Evolutionary conservation across 2,113 vertebrate species (phyloP).

Genomic region (Steatornis caripensis): DNA sequence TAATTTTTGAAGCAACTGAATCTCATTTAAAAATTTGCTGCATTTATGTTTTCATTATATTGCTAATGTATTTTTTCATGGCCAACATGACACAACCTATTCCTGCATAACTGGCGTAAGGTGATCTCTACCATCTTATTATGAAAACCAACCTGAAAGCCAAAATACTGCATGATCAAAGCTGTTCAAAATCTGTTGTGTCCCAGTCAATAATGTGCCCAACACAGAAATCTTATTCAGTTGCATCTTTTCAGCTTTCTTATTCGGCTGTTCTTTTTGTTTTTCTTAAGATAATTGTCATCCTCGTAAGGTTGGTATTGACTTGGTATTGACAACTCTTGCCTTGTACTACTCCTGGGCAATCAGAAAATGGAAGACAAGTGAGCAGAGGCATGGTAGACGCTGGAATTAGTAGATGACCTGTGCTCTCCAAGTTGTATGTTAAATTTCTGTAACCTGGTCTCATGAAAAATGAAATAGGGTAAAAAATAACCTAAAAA

Average conservation of each 20-base stretch:
- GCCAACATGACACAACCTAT: neutral
- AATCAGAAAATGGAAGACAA: neutral
- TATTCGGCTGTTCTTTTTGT: neutral
- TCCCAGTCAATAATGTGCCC: neutral
- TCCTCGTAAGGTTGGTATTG: neutral
- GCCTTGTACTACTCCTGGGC: neutral
- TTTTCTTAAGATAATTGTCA: neutral
- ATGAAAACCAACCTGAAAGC: neutral
- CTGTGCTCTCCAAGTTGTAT: neutral
- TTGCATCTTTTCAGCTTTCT: neutral
- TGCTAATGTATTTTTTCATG: neutral
- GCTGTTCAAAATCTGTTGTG: neutral
- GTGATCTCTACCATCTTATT: neutral
- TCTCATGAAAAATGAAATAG: neutral
- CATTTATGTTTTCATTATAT: neutral
- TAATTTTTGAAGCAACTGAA: neutral
- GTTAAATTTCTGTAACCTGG: neutral
- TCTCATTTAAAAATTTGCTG: neutral
- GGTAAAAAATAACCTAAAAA: neutral
- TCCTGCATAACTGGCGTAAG: neutral
- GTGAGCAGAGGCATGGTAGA: neutral
- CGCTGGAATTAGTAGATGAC: neutral
- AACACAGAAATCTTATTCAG: neutral
- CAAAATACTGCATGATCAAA: neutral
- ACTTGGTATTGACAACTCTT: neutral